Conservation (phyloP, 2,888 invertebrate species). For the Criorhina ranunculi region DNA sequence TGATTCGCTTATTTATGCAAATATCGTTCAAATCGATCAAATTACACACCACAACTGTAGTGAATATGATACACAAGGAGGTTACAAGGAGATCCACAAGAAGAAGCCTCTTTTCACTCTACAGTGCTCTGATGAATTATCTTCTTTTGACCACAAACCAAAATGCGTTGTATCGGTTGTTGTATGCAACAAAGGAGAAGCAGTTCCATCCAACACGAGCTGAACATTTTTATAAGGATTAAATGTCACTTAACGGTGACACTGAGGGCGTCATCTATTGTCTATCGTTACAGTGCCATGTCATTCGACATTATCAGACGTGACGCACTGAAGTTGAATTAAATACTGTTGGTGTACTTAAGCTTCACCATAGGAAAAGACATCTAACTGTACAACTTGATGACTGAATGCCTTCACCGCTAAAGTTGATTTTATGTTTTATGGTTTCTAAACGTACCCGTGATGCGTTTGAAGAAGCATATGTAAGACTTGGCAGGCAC, state of each 20-base stretch:
- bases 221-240: slow-evolving; percentile 9
- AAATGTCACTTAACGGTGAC: slow-evolving; percentile 1
- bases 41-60: slow-evolving; percentile 54
- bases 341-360: slow-evolving; percentile 8
- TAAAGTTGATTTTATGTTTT: slow-evolving; percentile 28
- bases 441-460: slow-evolving; percentile 25
- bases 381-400: neutral
- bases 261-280: slow-evolving; percentile 4
- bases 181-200: slow-evolving; percentile 38
- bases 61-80: slow-evolving; percentile 22
- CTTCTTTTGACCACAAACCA: slow-evolving; percentile 32
- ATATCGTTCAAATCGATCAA: slow-evolving; percentile 68
- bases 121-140: slow-evolving; percentile 32
- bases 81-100: slow-evolving; percentile 4
- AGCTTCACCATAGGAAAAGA: neutral
- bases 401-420: slow-evolving; percentile 10
- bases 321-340: slow-evolving; percentile 25
- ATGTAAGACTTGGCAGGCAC: slow-evolving; percentile 11
- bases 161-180: too few species aligned
- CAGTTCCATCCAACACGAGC: slow-evolving; percentile 23
- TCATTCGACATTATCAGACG: neutral
- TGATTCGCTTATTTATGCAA: slow-evolving; percentile 54
- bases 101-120: slow-evolving; percentile 1
- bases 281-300: neutral
- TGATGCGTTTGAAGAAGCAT: slow-evolving; percentile 3